These are phyloP conservation scores for Paradisaea rubra DNA, from an alignment of 2,113 vertebrate genomes.

Conservation along the genomic window DNA sequence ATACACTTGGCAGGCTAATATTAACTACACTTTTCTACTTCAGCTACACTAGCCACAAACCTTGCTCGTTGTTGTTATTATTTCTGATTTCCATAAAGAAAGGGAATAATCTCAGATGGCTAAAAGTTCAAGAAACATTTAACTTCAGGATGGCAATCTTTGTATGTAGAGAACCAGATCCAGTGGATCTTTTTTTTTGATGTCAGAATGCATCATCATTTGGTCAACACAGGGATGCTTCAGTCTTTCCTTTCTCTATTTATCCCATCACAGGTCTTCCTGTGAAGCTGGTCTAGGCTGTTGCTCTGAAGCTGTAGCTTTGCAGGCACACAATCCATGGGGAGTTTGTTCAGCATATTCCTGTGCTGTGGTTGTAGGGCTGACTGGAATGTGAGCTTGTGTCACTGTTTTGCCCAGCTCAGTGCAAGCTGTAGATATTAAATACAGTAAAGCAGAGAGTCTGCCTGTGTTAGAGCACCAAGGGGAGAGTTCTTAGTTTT, in stretches of 20 bases:
- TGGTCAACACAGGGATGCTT: rapidly evolving
- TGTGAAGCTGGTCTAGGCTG: neutral
- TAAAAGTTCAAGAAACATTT: neutral
- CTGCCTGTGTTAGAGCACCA: neutral
- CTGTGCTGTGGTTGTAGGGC: neutral
- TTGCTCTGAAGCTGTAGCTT: neutral
- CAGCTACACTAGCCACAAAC: neutral
- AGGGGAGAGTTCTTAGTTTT: neutral
- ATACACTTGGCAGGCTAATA: neutral
- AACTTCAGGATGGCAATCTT: neutral
- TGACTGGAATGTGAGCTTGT: neutral
- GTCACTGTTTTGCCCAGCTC: no score
- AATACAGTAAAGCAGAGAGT: neutral
- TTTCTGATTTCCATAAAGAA: neutral
- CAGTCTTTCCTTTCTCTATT: neutral
- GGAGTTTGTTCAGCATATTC: neutral
- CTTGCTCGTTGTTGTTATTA: neutral
- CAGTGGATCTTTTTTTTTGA: neutral
- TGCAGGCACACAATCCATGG: neutral
- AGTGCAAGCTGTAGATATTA: no score
- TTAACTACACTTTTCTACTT: neutral
- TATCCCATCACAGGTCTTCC: neutral
- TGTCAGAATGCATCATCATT: rapidly evolving
- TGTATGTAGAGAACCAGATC: neutral
- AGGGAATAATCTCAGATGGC: neutral